These are phyloP conservation scores for Promerops cafer DNA, from an alignment of 2,113 vertebrate species.

Conservation along the genomic window DNA sequence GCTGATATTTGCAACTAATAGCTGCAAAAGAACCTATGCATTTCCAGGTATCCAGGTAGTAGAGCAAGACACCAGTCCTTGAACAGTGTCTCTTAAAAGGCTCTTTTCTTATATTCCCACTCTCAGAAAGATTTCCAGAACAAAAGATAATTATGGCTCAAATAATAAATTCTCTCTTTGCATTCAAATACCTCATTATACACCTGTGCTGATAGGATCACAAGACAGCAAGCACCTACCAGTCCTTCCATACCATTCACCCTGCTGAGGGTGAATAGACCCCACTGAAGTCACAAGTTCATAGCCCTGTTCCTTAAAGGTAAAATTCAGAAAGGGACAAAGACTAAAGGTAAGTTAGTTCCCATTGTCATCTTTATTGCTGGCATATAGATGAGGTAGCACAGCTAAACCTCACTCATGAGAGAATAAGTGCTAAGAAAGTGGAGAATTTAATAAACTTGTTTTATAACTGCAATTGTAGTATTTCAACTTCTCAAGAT, in stretches of 20 bases:
- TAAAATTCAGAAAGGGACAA: neutral
- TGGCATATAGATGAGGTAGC: neutral
- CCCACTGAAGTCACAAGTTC: neutral
- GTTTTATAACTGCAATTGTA: neutral
- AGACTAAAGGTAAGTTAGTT: neutral
- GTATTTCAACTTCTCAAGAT: neutral
- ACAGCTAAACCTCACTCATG: neutral
- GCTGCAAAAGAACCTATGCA: neutral
- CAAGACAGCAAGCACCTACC: neutral
- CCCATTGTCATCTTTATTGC: neutral
- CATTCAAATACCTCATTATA: neutral
- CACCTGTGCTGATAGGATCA: neutral
- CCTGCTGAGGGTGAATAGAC: neutral
- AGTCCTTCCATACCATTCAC: neutral
- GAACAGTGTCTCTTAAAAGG: neutral
- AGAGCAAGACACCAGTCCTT: neutral
- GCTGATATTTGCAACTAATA: neutral
- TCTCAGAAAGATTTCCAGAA: neutral
- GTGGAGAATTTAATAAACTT: neutral
- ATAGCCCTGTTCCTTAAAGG: neutral
- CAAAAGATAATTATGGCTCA: neutral
- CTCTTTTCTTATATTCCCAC: neutral
- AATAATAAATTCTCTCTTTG: neutral
- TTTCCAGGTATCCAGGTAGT: neutral
- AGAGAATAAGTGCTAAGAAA: neutral